Conservation (phyloP, 2,888 invertebrate genomes). For the Trichopoda pennipes region DNA sequence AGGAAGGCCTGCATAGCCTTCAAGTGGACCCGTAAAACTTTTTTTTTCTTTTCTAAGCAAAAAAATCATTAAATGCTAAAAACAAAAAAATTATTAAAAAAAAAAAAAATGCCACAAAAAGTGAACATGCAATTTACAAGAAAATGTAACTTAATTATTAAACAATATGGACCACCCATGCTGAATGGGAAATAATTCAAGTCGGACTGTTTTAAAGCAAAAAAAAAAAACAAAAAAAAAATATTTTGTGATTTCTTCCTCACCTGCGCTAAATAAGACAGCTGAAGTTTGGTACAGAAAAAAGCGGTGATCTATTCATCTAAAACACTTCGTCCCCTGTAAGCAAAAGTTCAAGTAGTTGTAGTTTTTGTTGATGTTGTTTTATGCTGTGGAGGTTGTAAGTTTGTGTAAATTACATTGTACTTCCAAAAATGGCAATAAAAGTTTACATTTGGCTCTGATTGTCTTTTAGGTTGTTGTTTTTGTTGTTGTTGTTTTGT, state of each 20-base stretch:
- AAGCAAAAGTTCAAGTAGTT: constrained; percentile 26
- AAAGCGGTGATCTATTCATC: constrained; percentile 16
- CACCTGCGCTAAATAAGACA: neutral
- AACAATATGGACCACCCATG: constrained; percentile 52
- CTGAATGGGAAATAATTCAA: constrained; percentile 36
- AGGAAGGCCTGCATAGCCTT: too few relatives aligned
- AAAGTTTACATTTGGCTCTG: constrained; percentile 27
- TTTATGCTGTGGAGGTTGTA: constrained; percentile 20
- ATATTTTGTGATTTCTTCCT: neutral
- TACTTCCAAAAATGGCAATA: constrained; percentile 64
- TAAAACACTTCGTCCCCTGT: constrained; percentile 23
- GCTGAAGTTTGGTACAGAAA: neutral
- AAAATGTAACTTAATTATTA: constrained; percentile 65
- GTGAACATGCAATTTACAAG: constrained; percentile 21
- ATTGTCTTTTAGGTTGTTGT: neutral
- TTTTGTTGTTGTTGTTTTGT: too few relatives aligned
- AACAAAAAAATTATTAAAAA: neutral
- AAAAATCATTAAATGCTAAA: neutral
- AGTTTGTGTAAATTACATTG: constrained; percentile 59
- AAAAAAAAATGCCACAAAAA: neutral
- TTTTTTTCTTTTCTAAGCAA: neutral
- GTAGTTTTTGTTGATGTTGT: neutral
- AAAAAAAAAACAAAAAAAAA: too few relatives aligned
- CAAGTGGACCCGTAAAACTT: too few relatives aligned
- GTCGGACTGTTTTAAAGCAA: neutral